Evolutionary conservation across 2,113 vertebrate species (phyloP).

Genomic region (Alethe diademata): DNA sequence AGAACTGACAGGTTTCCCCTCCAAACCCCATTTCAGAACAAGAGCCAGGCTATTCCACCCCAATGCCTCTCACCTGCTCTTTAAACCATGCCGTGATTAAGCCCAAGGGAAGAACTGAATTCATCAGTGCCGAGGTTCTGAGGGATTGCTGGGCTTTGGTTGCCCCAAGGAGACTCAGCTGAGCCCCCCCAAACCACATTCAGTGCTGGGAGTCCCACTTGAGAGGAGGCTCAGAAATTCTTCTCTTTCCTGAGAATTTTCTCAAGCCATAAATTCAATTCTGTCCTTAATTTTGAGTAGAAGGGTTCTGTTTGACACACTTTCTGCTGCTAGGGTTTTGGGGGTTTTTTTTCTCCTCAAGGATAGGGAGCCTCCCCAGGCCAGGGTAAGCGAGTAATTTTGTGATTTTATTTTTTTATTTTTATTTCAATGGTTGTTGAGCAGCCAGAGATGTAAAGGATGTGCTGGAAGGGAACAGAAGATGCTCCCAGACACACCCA

Average conservation of each 20-base stretch:
- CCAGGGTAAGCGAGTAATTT: neutral
- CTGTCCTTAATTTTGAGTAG: neutral
- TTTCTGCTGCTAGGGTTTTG: neutral
- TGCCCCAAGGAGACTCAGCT: neutral
- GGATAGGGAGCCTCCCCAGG: neutral
- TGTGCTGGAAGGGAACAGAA: neutral
- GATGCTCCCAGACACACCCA: neutral
- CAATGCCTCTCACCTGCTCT: neutral
- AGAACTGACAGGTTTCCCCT: neutral
- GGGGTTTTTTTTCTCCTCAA: fast-evolving
- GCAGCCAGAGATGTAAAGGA: neutral
- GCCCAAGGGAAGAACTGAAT: neutral
- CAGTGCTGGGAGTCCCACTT: neutral
- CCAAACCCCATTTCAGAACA: neutral
- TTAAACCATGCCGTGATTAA: neutral
- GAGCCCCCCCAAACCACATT: fast-evolving
- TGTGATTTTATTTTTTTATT: neutral
- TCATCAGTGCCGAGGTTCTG: fast-evolving
- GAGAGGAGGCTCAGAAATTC: fast-evolving
- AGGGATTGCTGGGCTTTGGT: neutral
- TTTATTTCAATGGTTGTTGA: neutral
- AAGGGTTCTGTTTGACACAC: fast-evolving
- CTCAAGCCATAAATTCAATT: neutral
- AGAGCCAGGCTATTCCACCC: neutral
- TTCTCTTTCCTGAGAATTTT: fast-evolving